Evolutionary conservation across 2,113 vertebrate species (phyloP).

Genomic region (Brachypodius melanocephalos): DNA sequence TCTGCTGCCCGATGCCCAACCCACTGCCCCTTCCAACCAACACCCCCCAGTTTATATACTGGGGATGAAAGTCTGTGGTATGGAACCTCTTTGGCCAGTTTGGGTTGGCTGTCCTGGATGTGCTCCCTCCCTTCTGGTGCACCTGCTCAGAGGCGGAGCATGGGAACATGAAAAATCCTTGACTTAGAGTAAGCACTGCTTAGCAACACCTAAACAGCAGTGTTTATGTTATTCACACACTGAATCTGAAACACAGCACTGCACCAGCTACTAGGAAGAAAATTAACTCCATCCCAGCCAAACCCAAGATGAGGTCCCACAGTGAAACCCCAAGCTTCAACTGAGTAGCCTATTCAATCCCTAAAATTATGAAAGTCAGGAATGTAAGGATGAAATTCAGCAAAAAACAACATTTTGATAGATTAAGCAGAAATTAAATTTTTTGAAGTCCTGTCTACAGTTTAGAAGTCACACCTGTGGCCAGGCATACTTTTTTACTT

Average conservation of each 20-base stretch:
- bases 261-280: background rate
- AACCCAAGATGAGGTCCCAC: background rate
- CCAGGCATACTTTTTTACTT: background rate
- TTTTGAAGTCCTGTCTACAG: background rate
- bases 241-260: background rate
- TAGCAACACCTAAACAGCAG: background rate
- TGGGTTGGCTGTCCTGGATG: background rate
- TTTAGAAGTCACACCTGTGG: background rate
- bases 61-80: background rate
- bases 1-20: fast-evolving
- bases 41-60: background rate
- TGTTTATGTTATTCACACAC: background rate
- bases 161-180: background rate
- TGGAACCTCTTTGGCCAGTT: background rate
- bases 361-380: background rate
- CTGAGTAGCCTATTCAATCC: background rate
- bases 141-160: background rate
- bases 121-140: background rate
- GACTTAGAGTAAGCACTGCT: background rate
- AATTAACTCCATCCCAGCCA: background rate
- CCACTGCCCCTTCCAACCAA: background rate
- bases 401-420: background rate
- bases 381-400: background rate
- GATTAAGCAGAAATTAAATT: background rate
- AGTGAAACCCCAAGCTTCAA: background rate